phyloP scores from a whole-genome alignment of 2,113 vertebrate genomes.

The Campylomormyrus numenius region DNA sequence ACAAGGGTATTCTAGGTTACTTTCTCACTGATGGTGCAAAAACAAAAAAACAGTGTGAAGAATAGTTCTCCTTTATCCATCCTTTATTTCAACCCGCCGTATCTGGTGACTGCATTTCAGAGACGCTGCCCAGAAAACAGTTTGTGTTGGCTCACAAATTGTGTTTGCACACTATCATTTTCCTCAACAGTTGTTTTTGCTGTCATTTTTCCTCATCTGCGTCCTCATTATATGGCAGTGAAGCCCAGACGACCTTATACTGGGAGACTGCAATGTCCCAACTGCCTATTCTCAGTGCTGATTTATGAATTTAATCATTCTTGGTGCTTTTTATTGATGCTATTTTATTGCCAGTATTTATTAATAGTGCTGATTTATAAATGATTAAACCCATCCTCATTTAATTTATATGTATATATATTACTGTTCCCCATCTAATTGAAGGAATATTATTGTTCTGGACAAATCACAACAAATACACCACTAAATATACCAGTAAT shows the following conservation, averaged over 20 bases:
- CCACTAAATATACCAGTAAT: not conserved
- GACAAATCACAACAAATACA: not conserved
- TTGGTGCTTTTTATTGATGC: not conserved
- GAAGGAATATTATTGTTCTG: not conserved
- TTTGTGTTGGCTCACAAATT: not conserved
- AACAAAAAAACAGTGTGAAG: not conserved
- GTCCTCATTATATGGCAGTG: not conserved
- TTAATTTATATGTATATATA: not conserved
- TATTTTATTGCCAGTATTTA: not conserved
- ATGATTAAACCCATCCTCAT: not conserved
- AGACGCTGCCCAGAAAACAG: not conserved
- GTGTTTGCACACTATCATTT: not conserved
- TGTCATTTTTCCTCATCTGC: not conserved
- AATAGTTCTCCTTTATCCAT: not conserved
- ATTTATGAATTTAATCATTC: conserved; percentile 3
- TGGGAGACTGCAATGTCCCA: not conserved
- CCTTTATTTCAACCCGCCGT: not conserved
- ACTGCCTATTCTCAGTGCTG: not conserved
- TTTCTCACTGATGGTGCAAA: not conserved
- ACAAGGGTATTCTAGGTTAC: not conserved
- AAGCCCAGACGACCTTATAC: not conserved
- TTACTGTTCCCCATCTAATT: not conserved
- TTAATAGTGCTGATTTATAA: not conserved
- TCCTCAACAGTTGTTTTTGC: not conserved
- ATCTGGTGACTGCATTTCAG: not conserved